Conservation (phyloP, 2,888 invertebrate genomes). For the Epirrhoe alternata region DNA sequence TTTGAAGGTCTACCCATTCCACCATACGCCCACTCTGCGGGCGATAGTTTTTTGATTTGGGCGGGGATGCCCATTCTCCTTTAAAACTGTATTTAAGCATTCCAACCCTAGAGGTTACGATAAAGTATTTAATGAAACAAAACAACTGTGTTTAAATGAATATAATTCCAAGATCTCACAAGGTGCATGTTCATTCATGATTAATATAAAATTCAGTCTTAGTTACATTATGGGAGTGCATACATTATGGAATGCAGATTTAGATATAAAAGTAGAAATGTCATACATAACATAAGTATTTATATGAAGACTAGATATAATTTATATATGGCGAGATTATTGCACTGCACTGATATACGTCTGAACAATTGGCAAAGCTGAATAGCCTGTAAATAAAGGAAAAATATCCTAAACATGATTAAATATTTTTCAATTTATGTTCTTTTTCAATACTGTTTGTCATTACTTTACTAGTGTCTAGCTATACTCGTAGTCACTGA, state of each 20-base stretch:
- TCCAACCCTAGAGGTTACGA: conserved; percentile 22
- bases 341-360: conserved; percentile 29
- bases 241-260: conserved; percentile 39
- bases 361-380: conserved; percentile 1
- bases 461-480: too few species aligned
- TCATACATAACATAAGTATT: conserved; percentile 19
- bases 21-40: too few species aligned
- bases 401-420: not conserved
- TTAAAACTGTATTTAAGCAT: conserved; percentile 1
- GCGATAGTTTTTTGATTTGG: too few species aligned
- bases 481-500: not conserved
- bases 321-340: conserved; percentile 39
- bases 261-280: conserved; percentile 44
- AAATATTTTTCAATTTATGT: not conserved
- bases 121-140: conserved; percentile 37
- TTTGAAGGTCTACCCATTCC: too few species aligned
- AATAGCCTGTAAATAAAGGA: not conserved
- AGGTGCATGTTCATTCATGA: conserved; percentile 38
- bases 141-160: conserved; percentile 31
- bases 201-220: conserved; percentile 69
- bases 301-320: conserved; percentile 40
- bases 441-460: too few species aligned
- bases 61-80: too few species aligned
- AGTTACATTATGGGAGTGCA: conserved; percentile 50
- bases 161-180: conserved; percentile 41